Conservation (phyloP, 2,797 vertebrate species). For the Xiphophorus birchmanni region DNA sequence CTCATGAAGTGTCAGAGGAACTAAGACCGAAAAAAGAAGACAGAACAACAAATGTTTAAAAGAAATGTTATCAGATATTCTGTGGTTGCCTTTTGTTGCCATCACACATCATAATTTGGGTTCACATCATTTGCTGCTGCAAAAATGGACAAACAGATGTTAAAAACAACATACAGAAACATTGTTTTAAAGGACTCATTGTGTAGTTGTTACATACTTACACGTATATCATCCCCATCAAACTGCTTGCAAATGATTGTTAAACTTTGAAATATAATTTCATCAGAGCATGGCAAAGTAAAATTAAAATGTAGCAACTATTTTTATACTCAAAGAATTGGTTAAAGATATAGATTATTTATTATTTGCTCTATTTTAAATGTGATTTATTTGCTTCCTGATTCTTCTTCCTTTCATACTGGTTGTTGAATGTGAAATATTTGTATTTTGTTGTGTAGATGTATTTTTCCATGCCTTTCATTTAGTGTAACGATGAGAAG, state of each 20-base stretch:
- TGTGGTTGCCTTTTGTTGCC: slow-evolving; percentile 1
- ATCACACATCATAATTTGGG: slow-evolving; percentile 21
- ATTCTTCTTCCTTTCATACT: slow-evolving; percentile 30
- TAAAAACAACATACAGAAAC: not conserved
- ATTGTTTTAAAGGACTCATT: slow-evolving; percentile 17
- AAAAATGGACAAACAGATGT: slow-evolving; percentile 1
- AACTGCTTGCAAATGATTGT: slow-evolving; percentile 49
- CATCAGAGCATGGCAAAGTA: slow-evolving; percentile 57
- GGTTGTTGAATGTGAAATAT: slow-evolving; percentile 50
- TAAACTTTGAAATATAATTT: slow-evolving; percentile 52
- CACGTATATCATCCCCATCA: slow-evolving; percentile 40
- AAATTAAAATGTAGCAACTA: slow-evolving; percentile 75
- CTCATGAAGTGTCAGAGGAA: not conserved
- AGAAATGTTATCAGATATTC: slow-evolving; percentile 4
- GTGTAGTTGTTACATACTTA: slow-evolving; percentile 28
- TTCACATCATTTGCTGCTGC: slow-evolving; percentile 8
- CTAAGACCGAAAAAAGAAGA: slow-evolving; percentile 1
- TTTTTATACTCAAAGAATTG: slow-evolving; percentile 77
- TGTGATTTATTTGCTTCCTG: slow-evolving; percentile 42
- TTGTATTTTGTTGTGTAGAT: slow-evolving; percentile 32
- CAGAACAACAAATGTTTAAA: slow-evolving; percentile 8
- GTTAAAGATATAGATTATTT: slow-evolving; percentile 61
- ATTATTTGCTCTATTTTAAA: slow-evolving; percentile 47
- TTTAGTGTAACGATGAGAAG: slow-evolving; percentile 23
- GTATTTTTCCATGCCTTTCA: slow-evolving; percentile 21